phyloP scores from a whole-genome alignment of 2,888 invertebrate genomes.

The Silvanus unidentatus region DNA sequence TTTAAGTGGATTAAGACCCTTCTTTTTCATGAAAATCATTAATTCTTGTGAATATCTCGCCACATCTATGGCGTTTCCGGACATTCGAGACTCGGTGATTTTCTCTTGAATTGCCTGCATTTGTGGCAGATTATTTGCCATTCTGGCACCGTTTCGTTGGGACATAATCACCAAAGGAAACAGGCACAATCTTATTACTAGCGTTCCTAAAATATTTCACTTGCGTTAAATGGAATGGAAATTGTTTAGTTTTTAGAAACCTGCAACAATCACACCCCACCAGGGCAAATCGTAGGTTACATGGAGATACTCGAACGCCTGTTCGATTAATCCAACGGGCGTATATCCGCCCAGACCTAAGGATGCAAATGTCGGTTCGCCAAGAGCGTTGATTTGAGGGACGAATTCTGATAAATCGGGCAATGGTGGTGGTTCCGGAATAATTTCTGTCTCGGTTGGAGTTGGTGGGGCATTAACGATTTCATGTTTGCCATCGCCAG shows the following conservation, averaged over 20 bases:
- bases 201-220: conserved; percentile 54
- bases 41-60: conserved; percentile 72
- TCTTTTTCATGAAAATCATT: conserved; percentile 75
- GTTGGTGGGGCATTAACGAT: conserved; percentile 9
- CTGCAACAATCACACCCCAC: conserved; percentile 83
- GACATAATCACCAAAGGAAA: conserved; percentile 82
- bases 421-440: conserved; percentile 38
- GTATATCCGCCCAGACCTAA: conserved; percentile 78
- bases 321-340: conserved; percentile 78
- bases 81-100: conserved; percentile 79
- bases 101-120: conserved; percentile 74
- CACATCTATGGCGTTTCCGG: conserved; percentile 72
- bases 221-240: not conserved
- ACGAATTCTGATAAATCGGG: conserved; percentile 31
- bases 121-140: conserved; percentile 83
- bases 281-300: conserved; percentile 79
- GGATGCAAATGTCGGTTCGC: conserved; percentile 73
- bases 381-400: conserved; percentile 44
- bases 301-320: conserved; percentile 77
- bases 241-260: conserved; percentile 44
- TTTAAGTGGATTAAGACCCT: conserved; percentile 73
- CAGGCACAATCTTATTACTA: conserved; percentile 65
- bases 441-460: conserved; percentile 14
- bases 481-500: too few relatives aligned
- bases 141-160: conserved; percentile 73